phyloP scores from a whole-genome alignment of 2,888 invertebrate species.

The Pimpla rufipes region DNA sequence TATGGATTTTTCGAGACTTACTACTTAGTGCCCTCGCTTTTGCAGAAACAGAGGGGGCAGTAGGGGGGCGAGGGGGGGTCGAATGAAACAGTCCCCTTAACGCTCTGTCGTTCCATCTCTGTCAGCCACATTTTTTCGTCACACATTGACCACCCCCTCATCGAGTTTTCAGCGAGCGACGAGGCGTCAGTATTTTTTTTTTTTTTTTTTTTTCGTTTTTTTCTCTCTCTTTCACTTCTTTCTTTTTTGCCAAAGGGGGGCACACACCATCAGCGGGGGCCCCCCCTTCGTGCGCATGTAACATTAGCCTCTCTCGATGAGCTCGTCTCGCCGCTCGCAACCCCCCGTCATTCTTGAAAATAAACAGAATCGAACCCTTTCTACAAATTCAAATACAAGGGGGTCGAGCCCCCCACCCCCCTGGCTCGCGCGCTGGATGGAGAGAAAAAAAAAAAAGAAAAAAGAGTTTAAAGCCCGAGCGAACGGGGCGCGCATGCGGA shows the following conservation, averaged over 20 bases:
- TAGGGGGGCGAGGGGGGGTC: conserved; percentile 11
- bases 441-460: conserved; percentile 30
- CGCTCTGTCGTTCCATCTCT: conserved; percentile 46
- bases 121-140: conserved; percentile 43
- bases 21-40: conserved; percentile 66
- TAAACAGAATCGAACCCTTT: conserved; percentile 78
- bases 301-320: conserved; percentile 71
- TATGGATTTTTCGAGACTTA: conserved; percentile 70
- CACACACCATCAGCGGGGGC: conserved; percentile 24
- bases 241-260: conserved; percentile 1
- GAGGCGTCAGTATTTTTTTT: conserved; percentile 48
- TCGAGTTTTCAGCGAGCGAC: conserved; percentile 45
- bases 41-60: conserved; percentile 41
- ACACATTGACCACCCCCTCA: conserved; percentile 42
- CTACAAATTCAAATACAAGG: conserved; percentile 75
- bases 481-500: conserved; percentile 49
- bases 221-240: too few species aligned
- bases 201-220: too few species aligned
- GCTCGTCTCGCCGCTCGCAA: conserved; percentile 46
- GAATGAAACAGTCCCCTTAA: conserved; percentile 57
- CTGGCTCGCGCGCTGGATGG: conserved; percentile 2
- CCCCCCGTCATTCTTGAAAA: conserved; percentile 75
- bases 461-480: conserved; percentile 54
- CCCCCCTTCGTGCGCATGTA: conserved; percentile 62
- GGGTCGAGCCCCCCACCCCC: conserved; percentile 46